Base-by-base conservation (phyloP, 2,113 vertebrate species). In the Grammatotria lemairii region DNA sequence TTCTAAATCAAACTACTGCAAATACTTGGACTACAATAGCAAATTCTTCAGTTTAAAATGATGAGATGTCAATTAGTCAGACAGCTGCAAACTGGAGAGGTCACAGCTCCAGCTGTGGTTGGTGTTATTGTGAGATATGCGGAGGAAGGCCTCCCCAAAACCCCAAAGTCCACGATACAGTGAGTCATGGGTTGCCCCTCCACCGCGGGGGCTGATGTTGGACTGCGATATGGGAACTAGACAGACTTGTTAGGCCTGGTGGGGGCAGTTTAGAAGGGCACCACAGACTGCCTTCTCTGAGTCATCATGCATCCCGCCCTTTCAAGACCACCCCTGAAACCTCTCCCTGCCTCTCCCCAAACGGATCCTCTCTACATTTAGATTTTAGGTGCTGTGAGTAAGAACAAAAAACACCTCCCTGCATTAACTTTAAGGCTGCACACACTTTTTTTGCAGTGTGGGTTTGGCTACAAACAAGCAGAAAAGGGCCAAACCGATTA, bases 141-240 rank as follows among this genome's bases (percentile, higher is more conserved):
- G 87, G 89, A 89, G 87, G 90, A 89, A 78, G 87, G 68, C 85
- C 75, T 84, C 84, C 83, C 80, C 23, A 23, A 89, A 88, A 87
- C 31, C 87, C 38, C 70, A 65, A 78, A 73, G 82, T 89, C 83
- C 92, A 84, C 3, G 70, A 54, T 47, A 78, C 63, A 68, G 70
- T 96, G 94, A 96, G 83, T 96, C 94, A 96, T 3, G 45, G 88
- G 85, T 83, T 80, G 84, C 88, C 88, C 91, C 88, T 93, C 83
- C 40, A 38, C 19, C 8, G 54, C 19, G 84, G 87, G 90, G 89
- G 90, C 85, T 84, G 88, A 91, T 80, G 75, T 88, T 86, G 82
- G 92, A 88, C 81, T 17, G 49, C 87, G 88, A 88, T 55, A 86
- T 85, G 89, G 83, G 90, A 92, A 91, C 6, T 16, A 11, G 60